These are phyloP conservation scores for Chaenodraco wilsoni DNA, from an alignment of 2,797 vertebrate genomes.

Conservation along the genomic window DNA sequence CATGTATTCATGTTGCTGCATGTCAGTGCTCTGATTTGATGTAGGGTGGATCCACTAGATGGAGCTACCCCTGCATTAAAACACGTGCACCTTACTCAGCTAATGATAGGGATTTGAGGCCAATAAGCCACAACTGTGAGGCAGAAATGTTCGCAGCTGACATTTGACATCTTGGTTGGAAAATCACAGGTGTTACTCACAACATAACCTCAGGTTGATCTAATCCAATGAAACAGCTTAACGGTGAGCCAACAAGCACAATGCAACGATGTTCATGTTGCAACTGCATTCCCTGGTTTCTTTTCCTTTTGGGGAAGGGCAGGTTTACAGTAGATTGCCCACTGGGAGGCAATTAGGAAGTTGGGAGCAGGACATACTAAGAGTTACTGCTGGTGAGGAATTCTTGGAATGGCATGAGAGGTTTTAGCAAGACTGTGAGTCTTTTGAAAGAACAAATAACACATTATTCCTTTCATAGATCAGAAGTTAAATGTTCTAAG, in stretches of 20 bases:
- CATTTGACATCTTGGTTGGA: not conserved
- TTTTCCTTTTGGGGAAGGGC: not conserved
- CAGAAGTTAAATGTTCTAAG: not conserved
- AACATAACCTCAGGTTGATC: not conserved
- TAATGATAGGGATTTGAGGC: slow-evolving; percentile 8
- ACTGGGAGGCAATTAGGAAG: slow-evolving; percentile 1
- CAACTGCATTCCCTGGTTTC: not conserved
- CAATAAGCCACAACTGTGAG: slow-evolving; percentile 21
- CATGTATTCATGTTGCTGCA: not conserved
- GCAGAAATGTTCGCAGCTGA: slow-evolving; percentile 17
- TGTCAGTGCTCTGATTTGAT: slow-evolving; percentile 2
- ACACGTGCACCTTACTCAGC: slow-evolving; percentile 7
- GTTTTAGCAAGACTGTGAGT: not conserved
- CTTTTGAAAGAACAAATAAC: not conserved
- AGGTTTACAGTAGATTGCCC: not conserved
- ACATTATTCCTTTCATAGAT: not conserved
- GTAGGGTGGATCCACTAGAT: slow-evolving; percentile 52
- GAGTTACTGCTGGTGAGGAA: not conserved
- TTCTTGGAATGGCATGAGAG: not conserved
- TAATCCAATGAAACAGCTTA: not conserved
- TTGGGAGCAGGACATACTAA: not conserved
- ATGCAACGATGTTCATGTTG: not conserved
- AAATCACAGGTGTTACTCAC: slow-evolving; percentile 1
- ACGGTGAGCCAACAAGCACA: not conserved
- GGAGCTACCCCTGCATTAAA: slow-evolving; percentile 43